phyloP scores from a whole-genome alignment of 1,140 invertebrate species.

The Meteorus sp. region DNA sequence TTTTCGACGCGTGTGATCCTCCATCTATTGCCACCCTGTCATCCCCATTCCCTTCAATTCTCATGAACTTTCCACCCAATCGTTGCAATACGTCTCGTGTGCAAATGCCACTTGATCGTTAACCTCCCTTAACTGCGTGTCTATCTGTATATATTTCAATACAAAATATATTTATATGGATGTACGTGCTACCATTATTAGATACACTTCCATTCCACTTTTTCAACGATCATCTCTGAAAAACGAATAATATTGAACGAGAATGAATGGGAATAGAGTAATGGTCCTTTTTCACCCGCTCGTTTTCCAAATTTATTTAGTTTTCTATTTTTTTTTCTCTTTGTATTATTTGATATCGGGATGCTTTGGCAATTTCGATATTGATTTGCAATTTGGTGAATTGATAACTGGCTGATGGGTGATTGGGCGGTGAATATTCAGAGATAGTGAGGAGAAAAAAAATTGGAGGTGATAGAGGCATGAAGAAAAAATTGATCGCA shows the following conservation, averaged over 20 bases:
- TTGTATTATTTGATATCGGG: neutral
- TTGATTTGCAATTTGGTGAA: conserved; percentile 57
- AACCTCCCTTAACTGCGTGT: neutral
- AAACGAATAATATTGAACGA: conserved; percentile 2
- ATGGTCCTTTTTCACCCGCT: too few species aligned
- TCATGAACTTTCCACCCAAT: too few species aligned
- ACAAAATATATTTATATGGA: too few species aligned
- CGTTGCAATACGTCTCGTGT: conserved; percentile 12
- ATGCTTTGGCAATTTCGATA: conserved; percentile 43
- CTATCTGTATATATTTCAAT: too few species aligned
- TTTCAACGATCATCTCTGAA: too few species aligned
- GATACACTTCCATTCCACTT: too few species aligned
- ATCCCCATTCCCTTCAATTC: neutral
- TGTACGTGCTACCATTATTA: too few species aligned
- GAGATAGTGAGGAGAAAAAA: neutral
- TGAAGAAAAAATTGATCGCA: too few species aligned
- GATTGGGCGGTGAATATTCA: conserved; percentile 32
- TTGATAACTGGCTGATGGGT: conserved; percentile 53
- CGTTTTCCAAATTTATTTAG: too few species aligned
- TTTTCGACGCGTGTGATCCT: conserved; percentile 1
- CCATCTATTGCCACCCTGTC: neutral
- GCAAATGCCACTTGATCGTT: conserved; percentile 22
- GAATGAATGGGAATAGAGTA: neutral
- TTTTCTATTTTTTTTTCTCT: neutral
- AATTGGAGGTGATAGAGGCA: neutral